Evolutionary conservation across 2,888 invertebrate genomes (phyloP), one percentile per base, ranked within the genome.

Genomic region (Clitarchus hookeri): DNA sequence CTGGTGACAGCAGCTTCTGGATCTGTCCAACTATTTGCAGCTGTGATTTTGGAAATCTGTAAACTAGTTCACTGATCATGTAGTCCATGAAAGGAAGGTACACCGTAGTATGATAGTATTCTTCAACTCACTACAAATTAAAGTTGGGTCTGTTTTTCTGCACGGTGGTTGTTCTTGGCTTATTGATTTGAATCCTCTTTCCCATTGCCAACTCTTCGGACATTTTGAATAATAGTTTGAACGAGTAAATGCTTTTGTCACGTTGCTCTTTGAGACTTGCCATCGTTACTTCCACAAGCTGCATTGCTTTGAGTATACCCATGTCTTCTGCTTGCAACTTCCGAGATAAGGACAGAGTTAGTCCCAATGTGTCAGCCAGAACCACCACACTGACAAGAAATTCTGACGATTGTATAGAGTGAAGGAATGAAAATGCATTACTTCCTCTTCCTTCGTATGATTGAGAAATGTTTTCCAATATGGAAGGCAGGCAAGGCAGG

Each of bases 321-420:
- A 36, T 82, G 36, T 27, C 11, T 26, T 82, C 44, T 82, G 82
- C 9, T 6, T 82, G 82, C 0, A 82, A 82, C 26, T 82, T 82
- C 82, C 36, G 19, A 27, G 82, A 36, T 26, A 82, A 82, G 82
- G 27, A 36, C 23, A 82, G 23, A 82, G 82, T 82, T 27, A 36
- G 82, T 82, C 82, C 82, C 12, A 82, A 82, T 25, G 6, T 23
- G 13, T 82, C 36, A 36, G 82, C 82, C 82, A 82, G 44, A 82
- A 82, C 82, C 27, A 82, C 44, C 36, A 82, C 82, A 82, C 27
- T 82, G 82, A 82, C 82, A 44, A 82, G 82, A 27, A 82, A 82
- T 6, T 82, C 82, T 12, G 82, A 82, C 82, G 82, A 82, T 23
- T 36, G 36, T 82, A 82, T 82, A 82, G 82, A 12, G 36, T 27